Percentiles rank a stretch among this genome's conserved stretches.
Evolutionary conservation across 2,113 vertebrate genomes (phyloP).

Genomic region (Phoxinus phoxinus): DNA sequence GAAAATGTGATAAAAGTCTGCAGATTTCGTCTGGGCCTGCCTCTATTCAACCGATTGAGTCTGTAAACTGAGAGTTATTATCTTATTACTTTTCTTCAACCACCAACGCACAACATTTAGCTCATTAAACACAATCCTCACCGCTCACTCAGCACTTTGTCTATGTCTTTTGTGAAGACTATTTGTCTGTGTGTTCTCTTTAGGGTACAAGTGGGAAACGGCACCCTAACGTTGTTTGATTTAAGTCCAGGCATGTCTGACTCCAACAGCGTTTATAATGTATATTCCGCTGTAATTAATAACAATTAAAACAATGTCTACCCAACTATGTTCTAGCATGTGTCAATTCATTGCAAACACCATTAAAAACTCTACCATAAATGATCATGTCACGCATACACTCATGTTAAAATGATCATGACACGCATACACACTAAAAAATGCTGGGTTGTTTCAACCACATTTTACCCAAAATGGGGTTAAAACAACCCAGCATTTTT

Average conservation of each 20-base stretch:
- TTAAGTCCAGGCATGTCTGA: constrained; percentile 54
- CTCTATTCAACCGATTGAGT: background rate
- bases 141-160: constrained; percentile 28
- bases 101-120: background rate
- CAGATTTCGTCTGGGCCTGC: background rate
- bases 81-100: too few relatives aligned
- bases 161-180: constrained; percentile 27
- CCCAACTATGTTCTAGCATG: constrained; percentile 13
- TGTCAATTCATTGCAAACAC: constrained; percentile 12
- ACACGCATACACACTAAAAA: too few relatives aligned
- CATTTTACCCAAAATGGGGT: too few relatives aligned
- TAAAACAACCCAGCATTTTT: too few relatives aligned
- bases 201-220: constrained; percentile 24
- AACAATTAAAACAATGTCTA: constrained; percentile 56
- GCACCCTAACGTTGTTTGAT: constrained; percentile 37
- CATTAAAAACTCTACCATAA: too few relatives aligned
- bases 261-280: constrained; percentile 55
- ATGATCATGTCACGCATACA: background rate
- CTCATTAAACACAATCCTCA: background rate
- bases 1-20: background rate
- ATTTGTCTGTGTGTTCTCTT: constrained; percentile 19
- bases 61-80: constrained; percentile 7
- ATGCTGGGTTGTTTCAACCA: too few relatives aligned
- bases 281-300: constrained; percentile 53
- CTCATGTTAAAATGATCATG: background rate